Evolutionary conservation across 1,140 invertebrate species (phyloP).

Genomic region (Lordiphosa mommai): DNA sequence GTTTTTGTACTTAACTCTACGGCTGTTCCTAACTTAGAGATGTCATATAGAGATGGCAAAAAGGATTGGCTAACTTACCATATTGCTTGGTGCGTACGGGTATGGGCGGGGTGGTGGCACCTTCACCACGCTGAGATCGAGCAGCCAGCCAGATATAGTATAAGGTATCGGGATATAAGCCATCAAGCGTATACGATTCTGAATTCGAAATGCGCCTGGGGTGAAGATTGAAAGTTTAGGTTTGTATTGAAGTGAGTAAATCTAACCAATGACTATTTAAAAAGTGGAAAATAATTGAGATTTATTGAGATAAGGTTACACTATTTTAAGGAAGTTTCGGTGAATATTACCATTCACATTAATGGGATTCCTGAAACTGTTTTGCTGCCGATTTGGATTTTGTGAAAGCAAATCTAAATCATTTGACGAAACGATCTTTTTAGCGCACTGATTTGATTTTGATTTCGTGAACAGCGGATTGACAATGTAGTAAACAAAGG

Average conservation of each 20-base stretch:
- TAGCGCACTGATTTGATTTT: too few relatives aligned
- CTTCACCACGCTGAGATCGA: conserved; percentile 93
- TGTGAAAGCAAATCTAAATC: too few relatives aligned
- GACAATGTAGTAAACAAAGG: too few relatives aligned
- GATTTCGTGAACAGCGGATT: too few relatives aligned
- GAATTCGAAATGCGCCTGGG: conserved; percentile 86
- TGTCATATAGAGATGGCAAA: conserved; percentile 3
- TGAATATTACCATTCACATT: too few relatives aligned
- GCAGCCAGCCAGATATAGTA: conserved; percentile 98
- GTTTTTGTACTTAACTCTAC: conserved; percentile 50
- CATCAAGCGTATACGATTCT: conserved; percentile 91
- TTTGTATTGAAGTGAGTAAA: background rate
- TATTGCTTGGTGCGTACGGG: conserved; percentile 97
- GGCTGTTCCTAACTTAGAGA: conserved; percentile 50
- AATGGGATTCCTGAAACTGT: too few relatives aligned
- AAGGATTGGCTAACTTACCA: conserved; percentile 85
- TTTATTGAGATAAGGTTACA: background rate
- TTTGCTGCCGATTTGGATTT: too few relatives aligned
- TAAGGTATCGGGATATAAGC: conserved; percentile 95
- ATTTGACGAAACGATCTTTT: too few relatives aligned
- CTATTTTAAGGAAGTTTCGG: too few relatives aligned
- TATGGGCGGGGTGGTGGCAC: conserved; percentile 95
- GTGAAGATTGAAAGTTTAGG: background rate
- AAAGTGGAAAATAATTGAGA: background rate
- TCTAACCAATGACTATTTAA: too few relatives aligned